These are phyloP conservation scores for Eumerus sabulonum DNA, from an alignment of 2,888 invertebrate genomes.

Conservation along the genomic window DNA sequence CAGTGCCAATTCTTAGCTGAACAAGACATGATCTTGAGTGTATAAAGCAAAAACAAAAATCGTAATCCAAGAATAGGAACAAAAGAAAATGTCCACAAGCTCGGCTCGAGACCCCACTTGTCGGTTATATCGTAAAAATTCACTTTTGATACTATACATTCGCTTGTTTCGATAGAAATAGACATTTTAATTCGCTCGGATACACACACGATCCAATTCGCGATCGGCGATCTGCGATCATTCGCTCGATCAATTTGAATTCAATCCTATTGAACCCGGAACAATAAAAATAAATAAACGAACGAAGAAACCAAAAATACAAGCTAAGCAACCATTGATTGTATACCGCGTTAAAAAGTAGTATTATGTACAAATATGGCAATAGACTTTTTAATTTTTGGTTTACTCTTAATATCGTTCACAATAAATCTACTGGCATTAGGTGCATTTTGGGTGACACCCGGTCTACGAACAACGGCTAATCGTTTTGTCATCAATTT, in stretches of 20 bases:
- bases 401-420: constrained; percentile 78
- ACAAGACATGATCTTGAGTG: constrained; percentile 44
- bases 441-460: constrained; percentile 79
- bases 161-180: constrained; percentile 39
- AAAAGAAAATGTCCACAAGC: constrained; percentile 59
- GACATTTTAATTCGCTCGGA: constrained; percentile 39
- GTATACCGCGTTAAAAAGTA: constrained; percentile 63
- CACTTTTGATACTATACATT: constrained; percentile 27
- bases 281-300: constrained; percentile 14
- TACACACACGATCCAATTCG: no score
- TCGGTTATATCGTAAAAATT: constrained; percentile 20
- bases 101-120: constrained; percentile 32
- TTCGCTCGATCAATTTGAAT: constrained; percentile 26
- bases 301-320: not conserved
- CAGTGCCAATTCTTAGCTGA: constrained; percentile 61
- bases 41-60: constrained; percentile 14
- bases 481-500: constrained; percentile 79
- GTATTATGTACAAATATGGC: constrained; percentile 75
- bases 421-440: constrained; percentile 78
- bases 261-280: constrained; percentile 5
- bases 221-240: no score
- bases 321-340: constrained; percentile 17
- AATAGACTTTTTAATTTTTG: constrained; percentile 79
- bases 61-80: constrained; percentile 7
- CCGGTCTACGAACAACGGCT: constrained; percentile 78